These are phyloP conservation scores for Siphonodentalium dalli DNA, from an alignment of 2,888 invertebrate genomes.

Conservation along the genomic window DNA sequence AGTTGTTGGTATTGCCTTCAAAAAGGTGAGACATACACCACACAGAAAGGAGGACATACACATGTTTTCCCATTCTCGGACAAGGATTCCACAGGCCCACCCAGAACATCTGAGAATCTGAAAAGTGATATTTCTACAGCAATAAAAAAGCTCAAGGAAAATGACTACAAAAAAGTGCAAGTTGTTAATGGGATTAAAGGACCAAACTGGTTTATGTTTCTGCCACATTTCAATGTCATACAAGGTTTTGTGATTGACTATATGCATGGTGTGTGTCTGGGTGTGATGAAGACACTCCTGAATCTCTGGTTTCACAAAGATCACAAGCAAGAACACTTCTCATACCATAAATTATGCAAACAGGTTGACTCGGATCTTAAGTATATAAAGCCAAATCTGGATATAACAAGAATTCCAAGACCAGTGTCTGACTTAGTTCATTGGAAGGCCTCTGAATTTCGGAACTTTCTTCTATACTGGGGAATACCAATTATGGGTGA, in stretches of 20 bases:
- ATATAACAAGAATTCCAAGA: slow-evolving; percentile 15
- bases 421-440: slow-evolving; percentile 3
- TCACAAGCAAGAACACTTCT: slow-evolving; percentile 4
- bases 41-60: slow-evolving; percentile 3
- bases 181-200: slow-evolving; percentile 7
- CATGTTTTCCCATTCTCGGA: slow-evolving; percentile 5
- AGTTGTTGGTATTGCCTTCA: slow-evolving; percentile 17
- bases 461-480: slow-evolving; percentile 18
- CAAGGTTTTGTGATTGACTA: slow-evolving; percentile 10
- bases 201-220: slow-evolving; percentile 11
- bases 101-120: slow-evolving; percentile 1
- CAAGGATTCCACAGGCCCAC: neutral
- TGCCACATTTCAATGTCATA: slow-evolving; percentile 9
- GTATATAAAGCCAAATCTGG: slow-evolving; percentile 16
- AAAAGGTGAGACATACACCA: slow-evolving; percentile 2
- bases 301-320: slow-evolving; percentile 16
- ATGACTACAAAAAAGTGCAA: neutral
- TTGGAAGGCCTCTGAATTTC: slow-evolving; percentile 18
- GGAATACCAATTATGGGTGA: slow-evolving; percentile 3
- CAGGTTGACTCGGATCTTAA: neutral
- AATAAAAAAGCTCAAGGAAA: neutral
- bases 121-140: neutral
- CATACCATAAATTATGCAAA: neutral
- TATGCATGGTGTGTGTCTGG: slow-evolving; percentile 16
- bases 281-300: slow-evolving; percentile 2